These are phyloP conservation scores for Lasius platythorax DNA, from an alignment of 2,888 invertebrate species.

Conservation along the genomic window DNA sequence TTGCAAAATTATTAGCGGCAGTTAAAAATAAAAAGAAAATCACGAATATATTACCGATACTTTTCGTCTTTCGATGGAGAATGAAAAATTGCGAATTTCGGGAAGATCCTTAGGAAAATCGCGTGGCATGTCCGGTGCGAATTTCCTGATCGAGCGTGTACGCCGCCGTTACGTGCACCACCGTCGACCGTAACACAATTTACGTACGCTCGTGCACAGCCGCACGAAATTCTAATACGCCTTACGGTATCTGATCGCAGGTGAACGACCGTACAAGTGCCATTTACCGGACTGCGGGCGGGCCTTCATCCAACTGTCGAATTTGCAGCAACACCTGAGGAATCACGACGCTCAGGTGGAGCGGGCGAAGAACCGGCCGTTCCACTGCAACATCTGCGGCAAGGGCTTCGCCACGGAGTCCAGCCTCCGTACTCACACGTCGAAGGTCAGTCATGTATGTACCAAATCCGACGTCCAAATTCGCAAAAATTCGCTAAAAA, in stretches of 20 bases:
- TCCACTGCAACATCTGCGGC: slow-evolving; percentile 98
- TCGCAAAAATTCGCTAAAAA: slow-evolving; percentile 73
- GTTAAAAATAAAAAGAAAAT: not conserved
- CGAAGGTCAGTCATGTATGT: slow-evolving; percentile 96
- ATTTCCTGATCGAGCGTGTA: slow-evolving; percentile 47
- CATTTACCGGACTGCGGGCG: slow-evolving; percentile 98
- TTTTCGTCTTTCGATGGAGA: slow-evolving; percentile 9
- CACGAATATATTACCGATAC: not conserved
- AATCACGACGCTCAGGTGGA: slow-evolving; percentile 99
- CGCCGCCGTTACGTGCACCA: slow-evolving; percentile 55
- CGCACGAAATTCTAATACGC: slow-evolving; percentile 55
- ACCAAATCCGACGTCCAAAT: slow-evolving; percentile 86
- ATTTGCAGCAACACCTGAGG: slow-evolving; percentile 97
- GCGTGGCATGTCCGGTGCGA: slow-evolving; percentile 34
- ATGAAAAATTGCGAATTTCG: not conserved
- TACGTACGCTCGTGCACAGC: slow-evolving; percentile 49
- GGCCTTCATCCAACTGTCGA: slow-evolving; percentile 98
- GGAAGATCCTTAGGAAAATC: slow-evolving; percentile 14
- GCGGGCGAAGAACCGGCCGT: slow-evolving; percentile 97
- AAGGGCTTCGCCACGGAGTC: slow-evolving; percentile 98
- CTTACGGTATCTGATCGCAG: slow-evolving; percentile 87
- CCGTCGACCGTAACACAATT: slow-evolving; percentile 43
- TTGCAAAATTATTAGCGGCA: not conserved
- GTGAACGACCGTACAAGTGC: slow-evolving; percentile 98
- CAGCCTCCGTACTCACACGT: slow-evolving; percentile 97